Conservation (phyloP, 2,888 invertebrate genomes). For the Polydesmus complanatus region DNA sequence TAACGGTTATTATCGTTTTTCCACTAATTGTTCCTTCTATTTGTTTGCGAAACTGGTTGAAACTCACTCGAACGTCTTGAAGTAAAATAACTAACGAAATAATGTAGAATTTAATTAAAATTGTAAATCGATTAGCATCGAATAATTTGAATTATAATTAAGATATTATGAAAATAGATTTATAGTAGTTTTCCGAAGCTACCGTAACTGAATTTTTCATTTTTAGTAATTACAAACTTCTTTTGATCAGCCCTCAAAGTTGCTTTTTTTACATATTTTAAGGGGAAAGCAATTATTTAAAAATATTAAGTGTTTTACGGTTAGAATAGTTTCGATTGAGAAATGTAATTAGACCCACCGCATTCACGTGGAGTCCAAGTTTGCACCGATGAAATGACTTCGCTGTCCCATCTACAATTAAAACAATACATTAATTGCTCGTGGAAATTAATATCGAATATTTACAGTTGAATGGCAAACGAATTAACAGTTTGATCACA, state of each 20-base stretch:
- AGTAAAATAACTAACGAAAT: slow-evolving; percentile 3
- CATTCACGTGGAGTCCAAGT: slow-evolving; percentile 7
- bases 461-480: slow-evolving; percentile 7
- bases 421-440: not conserved
- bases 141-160: not conserved
- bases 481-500: not conserved
- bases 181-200: not conserved
- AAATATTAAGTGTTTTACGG: too few relatives aligned
- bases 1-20: slow-evolving; percentile 19
- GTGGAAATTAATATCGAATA: not conserved
- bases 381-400: not conserved
- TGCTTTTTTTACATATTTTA: too few relatives aligned
- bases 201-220: too few relatives aligned
- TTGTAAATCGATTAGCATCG: not conserved
- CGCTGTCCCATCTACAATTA: slow-evolving; percentile 2
- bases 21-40: slow-evolving; percentile 17
- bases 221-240: too few relatives aligned
- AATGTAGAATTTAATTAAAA: slow-evolving; percentile 1
- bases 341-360: too few relatives aligned
- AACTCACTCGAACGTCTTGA: slow-evolving; percentile 18
- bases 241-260: too few relatives aligned
- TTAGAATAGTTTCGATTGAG: too few relatives aligned
- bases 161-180: not conserved
- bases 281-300: too few relatives aligned
- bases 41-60: slow-evolving; percentile 16